Base-by-base conservation (phyloP, 2,888 invertebrate species). In the Stenodema calcarata region DNA sequence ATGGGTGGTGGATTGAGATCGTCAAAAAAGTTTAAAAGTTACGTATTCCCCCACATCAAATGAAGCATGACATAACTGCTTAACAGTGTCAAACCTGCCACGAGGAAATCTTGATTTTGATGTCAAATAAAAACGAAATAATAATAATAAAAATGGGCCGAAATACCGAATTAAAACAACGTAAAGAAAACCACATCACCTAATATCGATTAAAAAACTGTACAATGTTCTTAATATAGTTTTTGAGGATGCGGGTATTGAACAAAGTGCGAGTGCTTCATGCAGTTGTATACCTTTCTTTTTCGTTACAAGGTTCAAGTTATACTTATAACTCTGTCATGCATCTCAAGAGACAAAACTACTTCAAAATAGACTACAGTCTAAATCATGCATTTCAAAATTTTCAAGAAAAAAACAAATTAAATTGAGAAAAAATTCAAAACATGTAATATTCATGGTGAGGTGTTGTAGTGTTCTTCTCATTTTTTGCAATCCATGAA, bases 401-500 rank as follows among this genome's bases (percentile, higher is more conserved):
- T 23, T 44, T 23, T 18, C 27, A 18, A 62, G 35, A 9, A 75
- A 75, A 35, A 28, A 75, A 75, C 1, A 75, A 70, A 75, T 27
- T 2, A 69, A 82, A 35, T 35, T 4, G 7, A 2, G 7, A 35
- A 18, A 44, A 79, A 50, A 18, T 50, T 54, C 69, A 82, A 14
- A 78, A 44, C 18, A 44, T 0, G 18, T 23, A 44, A 27, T 44
- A 78, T 42, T 23, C 6, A 70, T 75, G 73, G 84, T 73, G 75
- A 84, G 84, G 84, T 84, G 84, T 86, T 18, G 86, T 28, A 70
- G 47, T 86, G 78, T 54, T 78, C 62, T 82, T 41, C 54, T 35
- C 35, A 28, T 82, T 16, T 28, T 82, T 69, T 27, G 62, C 62
- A 82, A 69, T 82, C 69, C 62, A 35, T 35, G 35, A 35, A 75